Base-by-base conservation (phyloP, 2,113 vertebrate species). In the Synchiropus splendidus region DNA sequence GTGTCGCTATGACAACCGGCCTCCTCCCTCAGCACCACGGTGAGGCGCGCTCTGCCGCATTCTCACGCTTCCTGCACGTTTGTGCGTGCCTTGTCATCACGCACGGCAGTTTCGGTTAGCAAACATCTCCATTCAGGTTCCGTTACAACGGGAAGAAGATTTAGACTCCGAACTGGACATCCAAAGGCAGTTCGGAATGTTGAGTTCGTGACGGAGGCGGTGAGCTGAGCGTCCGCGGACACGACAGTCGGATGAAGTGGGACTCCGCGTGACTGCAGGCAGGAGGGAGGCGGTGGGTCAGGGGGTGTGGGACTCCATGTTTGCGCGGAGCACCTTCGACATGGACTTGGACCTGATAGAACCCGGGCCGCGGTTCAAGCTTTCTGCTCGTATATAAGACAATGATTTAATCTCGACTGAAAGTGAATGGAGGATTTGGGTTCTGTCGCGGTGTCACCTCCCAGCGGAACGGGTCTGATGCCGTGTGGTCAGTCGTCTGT, bases 1-100 rank as follows among this genome's bases (percentile, higher is more conserved):
- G 21, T 8, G 21, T 27, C 21, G 21, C 21, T 37, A 16, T 36
- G 39, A 52, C 36, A 14, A 40, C 5, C 40, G 18, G 71, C 64
- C 71, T 67, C 74, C 62, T 69, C 48, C 51, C 56, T 54, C 82
- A 86, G 70, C 80, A 84, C 84, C 82, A 85, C 80, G 76, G 58
- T 34, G 12, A 10, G 32, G 42, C 60, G 51, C 67, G 56, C 41
- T 68, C 67, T 76, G 78, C 78, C 67, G 83, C 83, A 81, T 79
- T 65, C 63, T 57, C 40, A 21, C 42, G 58, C 44, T 57, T 58
- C 42, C 61, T 32, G 53, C 72, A 72, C 70, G 68, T 61, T 43
- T 34, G 21, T 70, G 70, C 78, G 76, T 78, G 78, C 76, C 47
- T 73, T 76, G 78, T 80, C 75, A 77, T 78, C 70, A 79, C 79